These are phyloP conservation scores for Remorina albescens DNA, from an alignment of 2,797 vertebrate genomes.

Conservation along the genomic window DNA sequence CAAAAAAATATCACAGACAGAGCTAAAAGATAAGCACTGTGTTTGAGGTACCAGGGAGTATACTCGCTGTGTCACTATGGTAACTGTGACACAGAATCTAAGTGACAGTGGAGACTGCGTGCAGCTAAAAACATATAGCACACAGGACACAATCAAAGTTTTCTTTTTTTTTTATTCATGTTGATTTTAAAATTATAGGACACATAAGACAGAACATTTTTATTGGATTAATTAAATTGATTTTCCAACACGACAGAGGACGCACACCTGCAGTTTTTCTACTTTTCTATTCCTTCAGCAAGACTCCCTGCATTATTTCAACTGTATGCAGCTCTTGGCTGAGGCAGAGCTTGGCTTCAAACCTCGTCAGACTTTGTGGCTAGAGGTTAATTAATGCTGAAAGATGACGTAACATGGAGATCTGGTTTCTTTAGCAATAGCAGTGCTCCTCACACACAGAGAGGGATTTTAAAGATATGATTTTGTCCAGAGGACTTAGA, in stretches of 20 bases:
- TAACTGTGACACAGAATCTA: conserved; percentile 43
- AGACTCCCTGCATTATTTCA: conserved; percentile 37
- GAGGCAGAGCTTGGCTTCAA: conserved; percentile 31
- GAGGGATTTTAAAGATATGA: conserved; percentile 47
- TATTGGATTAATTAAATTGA: conserved; percentile 1
- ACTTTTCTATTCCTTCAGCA: conserved; percentile 20
- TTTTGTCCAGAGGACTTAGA: conserved; percentile 44
- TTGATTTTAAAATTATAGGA: not conserved
- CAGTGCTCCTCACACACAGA: conserved; percentile 12
- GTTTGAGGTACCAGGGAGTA: conserved; percentile 20
- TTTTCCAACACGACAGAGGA: conserved; percentile 1
- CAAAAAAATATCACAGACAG: conserved; percentile 17
- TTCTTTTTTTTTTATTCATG: too few species aligned
- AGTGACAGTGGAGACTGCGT: not conserved
- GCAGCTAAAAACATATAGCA: not conserved
- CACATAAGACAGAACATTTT: not conserved
- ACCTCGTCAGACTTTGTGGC: conserved; percentile 39
- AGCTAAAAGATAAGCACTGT: conserved; percentile 22
- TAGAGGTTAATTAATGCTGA: conserved; percentile 63
- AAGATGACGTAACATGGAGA: conserved; percentile 61
- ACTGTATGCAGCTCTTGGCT: conserved; percentile 44
- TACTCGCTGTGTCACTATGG: conserved; percentile 48
- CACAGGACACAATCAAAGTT: too few species aligned
- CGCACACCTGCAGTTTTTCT: not conserved
- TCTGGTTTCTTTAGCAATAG: conserved; percentile 74